These are phyloP conservation scores for Erebia ligea DNA, from an alignment of 2,888 invertebrate species.

Conservation along the genomic window DNA sequence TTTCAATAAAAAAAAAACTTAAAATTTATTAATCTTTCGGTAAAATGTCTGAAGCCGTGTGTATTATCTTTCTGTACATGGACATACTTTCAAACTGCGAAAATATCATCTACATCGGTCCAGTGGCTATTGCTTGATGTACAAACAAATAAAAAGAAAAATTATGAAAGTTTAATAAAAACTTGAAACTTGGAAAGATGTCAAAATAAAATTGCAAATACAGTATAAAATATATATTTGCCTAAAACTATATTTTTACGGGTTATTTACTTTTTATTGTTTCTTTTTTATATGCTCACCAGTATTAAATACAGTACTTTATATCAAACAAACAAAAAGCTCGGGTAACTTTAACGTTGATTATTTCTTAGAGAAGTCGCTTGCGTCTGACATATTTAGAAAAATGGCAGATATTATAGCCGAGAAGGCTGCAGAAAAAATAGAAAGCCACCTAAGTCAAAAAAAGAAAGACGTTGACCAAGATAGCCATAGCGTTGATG, in stretches of 20 bases:
- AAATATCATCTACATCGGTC: too few species aligned
- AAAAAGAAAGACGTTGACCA: not conserved
- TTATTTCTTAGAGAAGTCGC: slow-evolving; percentile 5
- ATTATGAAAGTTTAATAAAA: too few species aligned
- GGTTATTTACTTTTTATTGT: not conserved
- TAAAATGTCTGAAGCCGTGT: too few species aligned
- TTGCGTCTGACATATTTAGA: slow-evolving; percentile 8
- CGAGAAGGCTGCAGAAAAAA: slow-evolving; percentile 9
- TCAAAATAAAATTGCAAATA: too few species aligned
- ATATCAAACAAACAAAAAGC: not conserved
- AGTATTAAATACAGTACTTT: not conserved
- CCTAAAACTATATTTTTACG: not conserved
- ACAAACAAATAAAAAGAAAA: too few species aligned
- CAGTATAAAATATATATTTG: too few species aligned
- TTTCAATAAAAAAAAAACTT: too few species aligned
- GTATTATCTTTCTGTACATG: too few species aligned
- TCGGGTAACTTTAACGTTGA: slow-evolving; percentile 1
- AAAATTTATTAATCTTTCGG: too few species aligned
- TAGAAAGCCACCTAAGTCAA: not conserved
- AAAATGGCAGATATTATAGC: slow-evolving; percentile 13
- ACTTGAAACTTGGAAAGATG: too few species aligned
- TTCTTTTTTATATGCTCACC: not conserved
- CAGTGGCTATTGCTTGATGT: too few species aligned
- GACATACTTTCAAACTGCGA: too few species aligned
- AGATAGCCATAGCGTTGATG: not conserved